These are phyloP conservation scores for Sebastes iracundus DNA, from an alignment of 2,797 vertebrate species.

Conservation along the genomic window DNA sequence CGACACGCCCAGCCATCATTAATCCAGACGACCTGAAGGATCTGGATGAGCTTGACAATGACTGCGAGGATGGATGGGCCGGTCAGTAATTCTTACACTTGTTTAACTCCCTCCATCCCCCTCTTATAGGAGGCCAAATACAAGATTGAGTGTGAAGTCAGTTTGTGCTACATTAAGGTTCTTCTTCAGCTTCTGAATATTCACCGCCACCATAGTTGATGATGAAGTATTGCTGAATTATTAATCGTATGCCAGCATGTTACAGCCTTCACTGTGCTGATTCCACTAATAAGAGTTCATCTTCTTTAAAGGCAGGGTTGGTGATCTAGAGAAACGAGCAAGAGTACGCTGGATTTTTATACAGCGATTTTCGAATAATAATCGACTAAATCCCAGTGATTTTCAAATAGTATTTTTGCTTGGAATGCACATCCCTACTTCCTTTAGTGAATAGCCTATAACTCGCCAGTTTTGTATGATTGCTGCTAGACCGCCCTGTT, in stretches of 20 bases:
- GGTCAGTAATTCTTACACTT: constrained; percentile 64
- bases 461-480: too few species aligned
- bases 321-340: too few species aligned
- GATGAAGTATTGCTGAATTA: neutral
- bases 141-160: neutral
- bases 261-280: neutral
- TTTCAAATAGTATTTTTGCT: too few species aligned
- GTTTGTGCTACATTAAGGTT: neutral
- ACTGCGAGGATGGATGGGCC: constrained; percentile 96
- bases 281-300: neutral
- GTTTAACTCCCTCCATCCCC: neutral
- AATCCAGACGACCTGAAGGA: constrained; percentile 97
- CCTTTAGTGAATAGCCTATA: too few species aligned
- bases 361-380: too few species aligned
- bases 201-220: neutral
- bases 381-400: too few species aligned
- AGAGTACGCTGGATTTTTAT: too few species aligned
- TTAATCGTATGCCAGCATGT: neutral
- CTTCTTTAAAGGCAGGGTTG: too few species aligned
- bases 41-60: constrained; percentile 94
- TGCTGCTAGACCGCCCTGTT: too few species aligned
- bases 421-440: too few species aligned
- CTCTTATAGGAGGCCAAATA: neutral
- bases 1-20: constrained; percentile 91
- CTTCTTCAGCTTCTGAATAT: neutral